A percentile compares a stretch with the other conserved stretches of the same genome.
phyloP scores from a whole-genome alignment of 2,113 vertebrate genomes.

The Cricetomys ansorgei region DNA sequence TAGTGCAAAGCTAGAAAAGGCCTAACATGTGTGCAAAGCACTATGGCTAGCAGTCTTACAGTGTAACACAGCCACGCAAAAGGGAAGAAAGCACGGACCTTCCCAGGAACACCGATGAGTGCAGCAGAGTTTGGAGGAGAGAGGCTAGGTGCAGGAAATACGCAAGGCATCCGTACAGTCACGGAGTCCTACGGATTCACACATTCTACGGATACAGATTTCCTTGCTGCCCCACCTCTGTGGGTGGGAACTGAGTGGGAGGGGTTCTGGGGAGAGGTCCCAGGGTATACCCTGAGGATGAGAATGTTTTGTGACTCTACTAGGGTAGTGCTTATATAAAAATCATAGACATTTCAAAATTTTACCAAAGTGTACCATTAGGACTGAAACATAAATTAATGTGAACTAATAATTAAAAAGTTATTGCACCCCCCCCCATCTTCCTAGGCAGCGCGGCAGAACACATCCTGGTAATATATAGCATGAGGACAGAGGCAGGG shows the following conservation, averaged over 20 bases:
- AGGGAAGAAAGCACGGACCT: not conserved
- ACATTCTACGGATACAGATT: not conserved
- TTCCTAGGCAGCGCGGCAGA: not conserved
- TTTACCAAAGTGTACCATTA: not conserved
- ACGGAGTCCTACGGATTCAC: not conserved
- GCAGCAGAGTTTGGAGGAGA: not conserved
- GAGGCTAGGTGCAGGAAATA: not conserved
- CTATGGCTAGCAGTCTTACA: not conserved
- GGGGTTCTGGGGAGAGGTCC: not conserved
- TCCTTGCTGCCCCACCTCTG: not conserved
- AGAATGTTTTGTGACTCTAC: not conserved
- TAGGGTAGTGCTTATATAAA: not conserved
- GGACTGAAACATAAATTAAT: not conserved
- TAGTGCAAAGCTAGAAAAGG: not conserved
- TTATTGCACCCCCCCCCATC: too few species aligned
- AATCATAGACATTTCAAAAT: slow-evolving; percentile 22
- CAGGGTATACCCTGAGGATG: too few species aligned
- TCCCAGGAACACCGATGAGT: not conserved
- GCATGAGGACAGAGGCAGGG: not conserved
- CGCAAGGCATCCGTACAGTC: not conserved
- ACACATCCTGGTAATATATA: not conserved
- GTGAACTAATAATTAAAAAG: not conserved
- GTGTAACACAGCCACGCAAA: not conserved
- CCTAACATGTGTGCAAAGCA: not conserved
- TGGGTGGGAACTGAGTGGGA: not conserved